These are phyloP conservation scores for Ruditapes philippinarum DNA, from an alignment of 1,140 invertebrate genomes.

Conservation along the genomic window DNA sequence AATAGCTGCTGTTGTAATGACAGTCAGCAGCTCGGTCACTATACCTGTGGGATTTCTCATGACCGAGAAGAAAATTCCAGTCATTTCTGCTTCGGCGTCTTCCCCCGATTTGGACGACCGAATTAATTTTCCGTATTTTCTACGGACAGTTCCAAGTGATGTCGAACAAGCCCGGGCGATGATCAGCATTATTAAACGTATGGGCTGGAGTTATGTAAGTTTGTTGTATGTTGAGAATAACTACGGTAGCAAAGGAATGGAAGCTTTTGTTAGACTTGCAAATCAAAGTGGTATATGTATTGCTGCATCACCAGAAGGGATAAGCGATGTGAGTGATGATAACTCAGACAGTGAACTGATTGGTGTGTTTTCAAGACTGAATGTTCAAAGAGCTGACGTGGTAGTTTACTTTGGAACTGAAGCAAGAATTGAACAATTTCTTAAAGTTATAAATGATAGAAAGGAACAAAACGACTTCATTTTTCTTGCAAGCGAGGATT, in stretches of 20 bases:
- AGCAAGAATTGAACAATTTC: slow-evolving; percentile 89
- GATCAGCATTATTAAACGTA: slow-evolving; percentile 89
- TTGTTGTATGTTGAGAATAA: slow-evolving; percentile 81
- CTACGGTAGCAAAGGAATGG: slow-evolving; percentile 88
- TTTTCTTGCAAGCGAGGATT: slow-evolving; percentile 93
- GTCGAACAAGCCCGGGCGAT: slow-evolving; percentile 90
- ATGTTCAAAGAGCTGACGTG: slow-evolving; percentile 84
- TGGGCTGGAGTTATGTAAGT: slow-evolving; percentile 81
- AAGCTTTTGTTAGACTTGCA: slow-evolving; percentile 73
- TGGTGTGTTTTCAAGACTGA: slow-evolving; percentile 44
- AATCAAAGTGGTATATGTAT: slow-evolving; percentile 88
- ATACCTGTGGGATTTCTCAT: slow-evolving; percentile 74
- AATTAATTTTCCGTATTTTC: slow-evolving; percentile 81
- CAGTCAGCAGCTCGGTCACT: slow-evolving; percentile 78
- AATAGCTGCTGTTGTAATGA: slow-evolving; percentile 78
- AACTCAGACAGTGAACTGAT: slow-evolving; percentile 61
- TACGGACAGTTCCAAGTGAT: slow-evolving; percentile 84
- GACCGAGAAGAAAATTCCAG: slow-evolving; percentile 88
- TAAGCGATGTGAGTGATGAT: slow-evolving; percentile 87
- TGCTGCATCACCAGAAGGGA: slow-evolving; percentile 84
- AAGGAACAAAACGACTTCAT: slow-evolving; percentile 87
- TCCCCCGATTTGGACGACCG: slow-evolving; percentile 82
- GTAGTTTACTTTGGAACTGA: slow-evolving; percentile 92
- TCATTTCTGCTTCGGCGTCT: slow-evolving; percentile 84
- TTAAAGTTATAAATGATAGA: slow-evolving; percentile 86